These are phyloP conservation scores for Tachystola acroxantha DNA, from an alignment of 2,888 invertebrate genomes.

Conservation along the genomic window DNA sequence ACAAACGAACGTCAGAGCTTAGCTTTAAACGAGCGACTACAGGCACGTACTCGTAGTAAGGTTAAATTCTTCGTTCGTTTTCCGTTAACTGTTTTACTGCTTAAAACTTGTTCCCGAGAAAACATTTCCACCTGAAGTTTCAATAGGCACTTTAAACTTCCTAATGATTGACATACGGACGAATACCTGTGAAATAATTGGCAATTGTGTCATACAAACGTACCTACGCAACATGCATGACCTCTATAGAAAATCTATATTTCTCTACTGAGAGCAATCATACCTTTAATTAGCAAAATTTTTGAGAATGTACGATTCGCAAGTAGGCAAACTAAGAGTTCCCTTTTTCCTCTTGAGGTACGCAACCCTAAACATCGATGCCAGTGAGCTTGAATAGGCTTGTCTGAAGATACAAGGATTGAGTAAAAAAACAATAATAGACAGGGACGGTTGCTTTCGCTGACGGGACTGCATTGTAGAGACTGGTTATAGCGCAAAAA, in stretches of 20 bases:
- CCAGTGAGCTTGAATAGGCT: too few species aligned
- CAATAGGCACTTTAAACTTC: conserved; percentile 15
- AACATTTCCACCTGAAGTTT: conserved; percentile 23
- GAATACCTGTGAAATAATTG: not conserved
- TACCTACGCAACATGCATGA: too few species aligned
- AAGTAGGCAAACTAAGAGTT: not conserved
- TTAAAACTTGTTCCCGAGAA: conserved; percentile 39
- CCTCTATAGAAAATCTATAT: too few species aligned
- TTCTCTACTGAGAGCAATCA: not conserved
- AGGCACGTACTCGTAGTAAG: conserved; percentile 65
- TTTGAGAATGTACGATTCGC: not conserved
- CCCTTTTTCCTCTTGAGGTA: too few species aligned
- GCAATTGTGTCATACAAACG: too few species aligned
- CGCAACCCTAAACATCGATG: conserved; percentile 2
- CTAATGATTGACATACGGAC: conserved; percentile 14
- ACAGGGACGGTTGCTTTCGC: conserved; percentile 41
- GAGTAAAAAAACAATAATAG: conserved; percentile 15
- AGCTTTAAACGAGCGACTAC: conserved; percentile 52
- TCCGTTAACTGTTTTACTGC: conserved; percentile 53
- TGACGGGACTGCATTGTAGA: conserved; percentile 47
- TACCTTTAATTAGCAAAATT: too few species aligned
- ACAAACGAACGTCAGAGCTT: conserved; percentile 54
- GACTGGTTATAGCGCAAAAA: conserved; percentile 67
- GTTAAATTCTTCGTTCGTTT: conserved; percentile 43
- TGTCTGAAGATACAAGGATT: too few species aligned